These are phyloP conservation scores for Glyptemys insculpta DNA, from an alignment of 2,797 vertebrate species.

Conservation along the genomic window DNA sequence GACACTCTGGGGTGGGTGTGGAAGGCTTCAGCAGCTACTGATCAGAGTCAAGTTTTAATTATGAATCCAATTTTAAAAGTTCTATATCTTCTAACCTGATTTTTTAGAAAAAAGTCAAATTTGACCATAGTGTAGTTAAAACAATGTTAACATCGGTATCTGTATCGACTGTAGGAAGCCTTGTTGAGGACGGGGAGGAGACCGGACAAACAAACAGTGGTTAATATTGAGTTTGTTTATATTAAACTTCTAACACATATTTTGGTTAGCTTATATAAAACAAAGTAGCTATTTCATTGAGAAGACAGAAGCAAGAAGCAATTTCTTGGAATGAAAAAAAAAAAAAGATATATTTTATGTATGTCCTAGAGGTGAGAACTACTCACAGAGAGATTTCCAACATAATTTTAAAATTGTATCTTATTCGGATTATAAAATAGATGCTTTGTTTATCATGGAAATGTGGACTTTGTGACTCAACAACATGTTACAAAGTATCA, in stretches of 20 bases:
- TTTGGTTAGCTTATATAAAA: too few species aligned
- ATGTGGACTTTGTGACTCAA: not conserved
- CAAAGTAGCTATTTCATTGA: too few species aligned
- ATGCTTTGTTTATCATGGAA: not conserved
- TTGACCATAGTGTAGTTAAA: conserved; percentile 25
- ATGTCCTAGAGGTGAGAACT: conserved; percentile 2
- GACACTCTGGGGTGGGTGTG: not conserved
- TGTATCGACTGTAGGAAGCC: not conserved
- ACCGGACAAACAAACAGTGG: not conserved
- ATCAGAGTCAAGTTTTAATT: conserved; percentile 76
- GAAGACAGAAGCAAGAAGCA: too few species aligned
- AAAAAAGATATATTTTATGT: not conserved
- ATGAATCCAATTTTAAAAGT: conserved; percentile 67
- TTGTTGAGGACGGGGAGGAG: conserved; percentile 13
- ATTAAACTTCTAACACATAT: too few species aligned
- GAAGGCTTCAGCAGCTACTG: conserved; percentile 51
- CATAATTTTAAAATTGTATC: not conserved
- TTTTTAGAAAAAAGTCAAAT: conserved; percentile 71
- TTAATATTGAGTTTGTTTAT: not conserved
- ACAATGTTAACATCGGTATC: not conserved
- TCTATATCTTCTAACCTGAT: conserved; percentile 53
- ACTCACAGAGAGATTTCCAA: not conserved
- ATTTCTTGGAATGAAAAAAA: not conserved
- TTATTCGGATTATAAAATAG: not conserved
- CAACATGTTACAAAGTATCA: not conserved